Conservation (phyloP, 2,113 vertebrate species). For the Dasyprocta punctata region DNA sequence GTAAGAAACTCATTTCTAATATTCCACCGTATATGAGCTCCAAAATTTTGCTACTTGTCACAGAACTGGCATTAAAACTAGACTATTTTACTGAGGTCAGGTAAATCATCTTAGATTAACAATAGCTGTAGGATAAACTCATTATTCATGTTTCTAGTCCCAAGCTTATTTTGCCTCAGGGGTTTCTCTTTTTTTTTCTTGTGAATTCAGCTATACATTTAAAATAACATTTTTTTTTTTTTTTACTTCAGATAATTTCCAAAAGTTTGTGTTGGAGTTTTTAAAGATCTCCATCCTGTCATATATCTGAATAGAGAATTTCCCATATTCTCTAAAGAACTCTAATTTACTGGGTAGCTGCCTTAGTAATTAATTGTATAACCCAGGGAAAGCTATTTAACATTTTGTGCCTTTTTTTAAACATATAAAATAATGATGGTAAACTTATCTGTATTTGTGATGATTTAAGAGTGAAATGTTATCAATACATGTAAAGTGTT, state of each 20-base stretch:
- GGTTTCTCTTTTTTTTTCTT: not conserved
- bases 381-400: not conserved
- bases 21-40: not conserved
- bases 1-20: not conserved
- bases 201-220: not conserved
- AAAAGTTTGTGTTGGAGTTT: not conserved
- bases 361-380: not conserved
- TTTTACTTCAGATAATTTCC: not conserved
- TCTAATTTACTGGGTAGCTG: not conserved
- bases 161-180: not conserved
- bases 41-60: not conserved
- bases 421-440: conserved; percentile 1
- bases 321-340: not conserved
- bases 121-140: not conserved
- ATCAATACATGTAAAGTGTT: not conserved
- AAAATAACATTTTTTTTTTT: not conserved
- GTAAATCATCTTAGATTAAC: not conserved
- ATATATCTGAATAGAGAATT: not conserved
- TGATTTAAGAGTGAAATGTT: not conserved
- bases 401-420: not conserved
- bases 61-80: not conserved
- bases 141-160: not conserved
- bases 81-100: not conserved
- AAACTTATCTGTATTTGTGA: not conserved
- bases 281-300: not conserved